Evolutionary conservation across 2,797 vertebrate species (phyloP), one percentile per base, ranked within the genome.

Genomic region (Enteromius radiatus): DNA sequence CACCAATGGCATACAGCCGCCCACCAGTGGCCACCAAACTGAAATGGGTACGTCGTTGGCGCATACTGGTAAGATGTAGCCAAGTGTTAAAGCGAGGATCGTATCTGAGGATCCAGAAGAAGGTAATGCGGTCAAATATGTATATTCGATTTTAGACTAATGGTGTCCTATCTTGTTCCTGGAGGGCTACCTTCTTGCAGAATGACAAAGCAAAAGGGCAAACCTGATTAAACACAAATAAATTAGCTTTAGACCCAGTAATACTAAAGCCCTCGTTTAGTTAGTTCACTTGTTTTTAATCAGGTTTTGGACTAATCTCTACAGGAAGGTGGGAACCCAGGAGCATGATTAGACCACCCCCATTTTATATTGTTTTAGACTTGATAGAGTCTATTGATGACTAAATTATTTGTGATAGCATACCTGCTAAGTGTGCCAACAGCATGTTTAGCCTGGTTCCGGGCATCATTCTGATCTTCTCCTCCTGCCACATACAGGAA

Each of bases 401-500:
- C 1, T 23, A 19, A 36, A 38, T 75, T 23, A 36, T 6, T 26
- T 64, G 6, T 17, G 23, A 56, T 76, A 70, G 28, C 12, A 1
- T 89, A 96, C 95, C 96, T 96, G 96, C 93, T 95, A 11, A 96
- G 92, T 31, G 92, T 96, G 92, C 91, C 95, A 87, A 96, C 95
- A 0, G 96, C 95, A 6, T 96, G 95, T 83, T 97, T 96, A 87
- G 96, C 96, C 90, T 96, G 96, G 91, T 96, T 97, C 45, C 96
- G 92, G 5, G 95, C 95, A 23, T 97, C 95, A 0, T 96, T 97
- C 90, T 97, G 96, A 90, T 96, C 96, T 89, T 97, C 96, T 45
- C 96, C 95, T 49, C 96, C 96, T 0, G 94, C 94, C 73, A 96
- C 91, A 2, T 96, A 97, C 82, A 97, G 91, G 89, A 97, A 97